Base-by-base conservation (phyloP, 2,888 invertebrate species). In the Leucoma salicis region DNA sequence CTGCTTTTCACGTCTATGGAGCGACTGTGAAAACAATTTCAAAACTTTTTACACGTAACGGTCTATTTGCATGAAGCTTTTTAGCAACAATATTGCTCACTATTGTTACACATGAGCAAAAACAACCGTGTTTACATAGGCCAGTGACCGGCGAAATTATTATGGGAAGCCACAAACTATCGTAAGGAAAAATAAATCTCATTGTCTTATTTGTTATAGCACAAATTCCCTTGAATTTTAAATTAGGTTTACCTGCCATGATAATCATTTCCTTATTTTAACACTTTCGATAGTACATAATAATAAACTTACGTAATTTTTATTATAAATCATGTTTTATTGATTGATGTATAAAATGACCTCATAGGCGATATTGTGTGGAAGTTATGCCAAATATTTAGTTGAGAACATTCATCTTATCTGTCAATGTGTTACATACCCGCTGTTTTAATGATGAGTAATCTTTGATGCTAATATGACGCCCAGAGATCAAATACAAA, bases 21-120 rank as follows among this genome's bases (percentile, higher is more conserved):
- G n/a, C 25, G 12, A 34, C 42, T 33, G 21, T 25, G 39, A 46
- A 28, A 44, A 49, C 39, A 27, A 43, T 65, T 65, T 59, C 51
- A 49, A 62, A 63, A 58, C 49, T 66, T 67, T 73, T 74, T 71
- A 45, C 53, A 29, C 38, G 57, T 61, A 74, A 70, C 70, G 69
- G 69, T 73, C 62, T 62, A 52, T 63, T 74, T 63, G 50, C 39
- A 65, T 46, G 44, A 53, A 52, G 49, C 48, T 66, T 63, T 70
- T 69, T 63, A 58, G 47, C 42, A 31, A 47, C 42, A 57, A 62
- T 63, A 57, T 60, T 61, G 43, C 53, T 39, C 33, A 53, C 56
- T 57, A 57, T 68, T 56, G 62, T 66, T 71, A 60, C 60, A 58
- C 56, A 43, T 45, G 32, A 44, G 56, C 62, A 66, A 67, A 70